Base-by-base conservation (phyloP, 2,888 invertebrate genomes). In the Epiblema foenella region DNA sequence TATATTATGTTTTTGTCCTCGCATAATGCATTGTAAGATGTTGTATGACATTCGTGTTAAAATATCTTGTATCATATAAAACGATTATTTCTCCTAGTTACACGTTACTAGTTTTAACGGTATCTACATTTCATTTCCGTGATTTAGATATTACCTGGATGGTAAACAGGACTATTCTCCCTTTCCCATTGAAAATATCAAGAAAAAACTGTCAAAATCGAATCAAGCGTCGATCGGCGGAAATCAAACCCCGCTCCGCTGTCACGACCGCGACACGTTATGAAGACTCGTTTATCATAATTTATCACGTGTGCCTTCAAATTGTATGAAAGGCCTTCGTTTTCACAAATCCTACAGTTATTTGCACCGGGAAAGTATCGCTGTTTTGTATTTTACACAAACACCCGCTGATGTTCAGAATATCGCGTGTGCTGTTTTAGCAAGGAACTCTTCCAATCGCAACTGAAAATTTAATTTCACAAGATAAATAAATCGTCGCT, bases 241-340 rank as follows among this genome's bases (percentile, higher is more conserved):
- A 71, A 71, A 71, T 71, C 71, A 71, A 62, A 56, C 60, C 54
- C 20, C 64, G 64, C 46, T 46, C 46, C 67, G 56, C 71, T 67
- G 71, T 67, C 71, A 71, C 66, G 67, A 46, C 65, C 66, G 66
- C 49, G 69, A 69, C 70, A 54, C 66, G 71, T 67, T 67, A 67
- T 71, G 71, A 71, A 71, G 71, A 51, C 66, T 67, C 71, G 62
- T 71, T 62, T 62, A 67, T 71, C 71, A 71, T 71, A 71, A 71
- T 71, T 71, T 71, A 67, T 71, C 71, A 71, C 57, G 66, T 60
- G 63, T 63, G 60, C 64, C 65, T 66, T 60, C 65, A 57, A 67
- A 67, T 56, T 33, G 51, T 20, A 54, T 71, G 71, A 67, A 66
- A 62, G 51, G 37, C 66, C 33, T 54, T 62, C 70, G 60, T 57